phyloP scores from a whole-genome alignment of 2,113 vertebrate species.

The Lampris megalopsis region DNA sequence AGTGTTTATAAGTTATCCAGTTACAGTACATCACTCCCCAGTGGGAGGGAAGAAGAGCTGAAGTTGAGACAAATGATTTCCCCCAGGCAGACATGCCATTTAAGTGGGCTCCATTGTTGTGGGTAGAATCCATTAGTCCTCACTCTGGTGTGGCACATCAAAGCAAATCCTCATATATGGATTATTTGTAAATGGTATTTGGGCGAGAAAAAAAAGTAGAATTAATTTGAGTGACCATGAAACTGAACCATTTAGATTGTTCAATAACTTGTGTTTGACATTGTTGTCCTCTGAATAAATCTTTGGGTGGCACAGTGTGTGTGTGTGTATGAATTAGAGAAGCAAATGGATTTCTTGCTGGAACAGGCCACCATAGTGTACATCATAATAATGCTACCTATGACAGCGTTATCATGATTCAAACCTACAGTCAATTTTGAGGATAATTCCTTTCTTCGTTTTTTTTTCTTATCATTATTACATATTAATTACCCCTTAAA shows the following conservation, averaged over 20 bases:
- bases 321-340: slow-evolving; percentile 53
- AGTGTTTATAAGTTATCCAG: slow-evolving; percentile 68
- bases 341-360: slow-evolving; percentile 76
- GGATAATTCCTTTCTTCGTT: slow-evolving; percentile 50
- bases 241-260: slow-evolving; percentile 38
- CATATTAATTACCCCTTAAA: too few relatives aligned
- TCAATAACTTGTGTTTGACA: slow-evolving; percentile 43
- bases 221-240: slow-evolving; percentile 77
- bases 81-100: slow-evolving; percentile 90
- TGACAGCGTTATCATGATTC: slow-evolving; percentile 50
- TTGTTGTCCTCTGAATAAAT: slow-evolving; percentile 25
- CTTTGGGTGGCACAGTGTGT: neutral
- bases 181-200: slow-evolving; percentile 90
- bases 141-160: slow-evolving; percentile 92
- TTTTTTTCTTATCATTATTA: too few relatives aligned
- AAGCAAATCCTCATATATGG: slow-evolving; percentile 90
- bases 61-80: slow-evolving; percentile 87
- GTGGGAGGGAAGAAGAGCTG: slow-evolving; percentile 82
- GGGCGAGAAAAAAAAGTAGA: slow-evolving; percentile 82
- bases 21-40: slow-evolving; percentile 58
- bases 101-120: slow-evolving; percentile 92
- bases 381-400: slow-evolving; percentile 10
- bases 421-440: slow-evolving; percentile 67
- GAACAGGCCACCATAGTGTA: slow-evolving; percentile 58
- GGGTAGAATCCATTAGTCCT: slow-evolving; percentile 92